Base-by-base conservation (phyloP, 2,113 vertebrate genomes). In the Microtus montanus region DNA sequence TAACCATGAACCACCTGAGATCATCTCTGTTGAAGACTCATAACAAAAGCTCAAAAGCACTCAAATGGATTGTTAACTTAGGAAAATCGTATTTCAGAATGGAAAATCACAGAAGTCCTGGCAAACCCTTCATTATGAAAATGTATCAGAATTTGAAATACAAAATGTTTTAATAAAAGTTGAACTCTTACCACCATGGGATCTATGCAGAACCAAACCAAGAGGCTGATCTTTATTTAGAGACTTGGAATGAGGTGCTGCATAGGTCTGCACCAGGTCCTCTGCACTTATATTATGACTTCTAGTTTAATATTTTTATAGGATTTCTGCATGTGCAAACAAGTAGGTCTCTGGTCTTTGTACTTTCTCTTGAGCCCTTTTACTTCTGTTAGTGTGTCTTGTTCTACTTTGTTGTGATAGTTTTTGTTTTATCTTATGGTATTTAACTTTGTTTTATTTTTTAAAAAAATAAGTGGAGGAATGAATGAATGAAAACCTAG, bases 1-100 rank as follows among this genome's bases (percentile, higher is more conserved):
- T 47, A 88, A 91, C 3, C 61, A 0, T 87, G 64, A 89, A 26
- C 38, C 26, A 44, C 89, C 41, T 79, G 10, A 91, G 63, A 93
- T 82, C 44, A 54, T 93, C 49, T 90, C 82, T 95, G 58, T 54
- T 86, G 49, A 86, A 85, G 17, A 7, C 74, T 97, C 80, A 95
- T 87, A 96, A 68, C 83, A 91, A 70, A 84, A 87, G 47, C 90
- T 82, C 77, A 94, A 44, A 90, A 89, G 13, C 44, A 58, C 83
- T 88, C 58, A n/a, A 91, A 86, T 91, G 8, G 49, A 89, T 89
- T n/a, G 89, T 94, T 71, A 87, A 71, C 84, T 93, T 95, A 41
- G 24, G 94, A 88, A 80, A 41, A 80, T 87, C n/a, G 58, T 7
- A 78, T 61, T 88, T 68, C 15, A 91, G 22, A 66, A 95, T 15